Evolutionary conservation across 1,140 invertebrate species (phyloP).

Genomic region (Pollicipes pollicipes): DNA sequence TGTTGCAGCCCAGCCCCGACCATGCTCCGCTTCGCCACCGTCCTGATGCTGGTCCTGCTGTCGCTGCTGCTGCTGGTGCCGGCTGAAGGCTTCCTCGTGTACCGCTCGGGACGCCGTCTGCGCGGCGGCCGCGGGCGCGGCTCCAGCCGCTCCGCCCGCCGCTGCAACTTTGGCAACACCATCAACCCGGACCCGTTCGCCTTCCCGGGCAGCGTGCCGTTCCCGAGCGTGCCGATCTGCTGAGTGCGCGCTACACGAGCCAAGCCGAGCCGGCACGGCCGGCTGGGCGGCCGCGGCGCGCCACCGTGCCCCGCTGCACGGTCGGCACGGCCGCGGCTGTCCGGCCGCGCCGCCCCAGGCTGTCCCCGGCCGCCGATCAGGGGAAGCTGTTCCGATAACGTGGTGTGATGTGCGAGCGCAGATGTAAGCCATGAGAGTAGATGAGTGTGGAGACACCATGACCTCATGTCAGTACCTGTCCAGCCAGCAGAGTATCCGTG

Average conservation of each 20-base stretch:
- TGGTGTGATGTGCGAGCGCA: neutral
- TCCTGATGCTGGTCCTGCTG: neutral
- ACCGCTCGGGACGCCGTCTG: neutral
- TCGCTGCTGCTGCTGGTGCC: neutral
- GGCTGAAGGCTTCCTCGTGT: neutral
- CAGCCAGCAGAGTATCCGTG: neutral
- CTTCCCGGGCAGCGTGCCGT: constrained; percentile 7
- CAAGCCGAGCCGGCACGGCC: too few species aligned
- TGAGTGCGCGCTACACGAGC: neutral
- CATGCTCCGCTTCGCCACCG: neutral
- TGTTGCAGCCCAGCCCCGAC: neutral
- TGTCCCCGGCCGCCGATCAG: neutral
- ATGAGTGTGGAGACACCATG: neutral
- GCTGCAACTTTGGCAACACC: constrained; percentile 9
- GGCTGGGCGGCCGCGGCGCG: too few species aligned
- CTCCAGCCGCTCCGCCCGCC: neutral
- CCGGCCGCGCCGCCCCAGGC: too few species aligned
- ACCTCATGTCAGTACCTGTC: neutral
- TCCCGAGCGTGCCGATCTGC: constrained; percentile 9
- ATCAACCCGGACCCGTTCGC: constrained; percentile 11
- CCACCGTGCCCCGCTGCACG: neutral
- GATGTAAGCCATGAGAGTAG: neutral
- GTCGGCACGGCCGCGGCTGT: neutral
- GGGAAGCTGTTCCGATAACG: too few species aligned
- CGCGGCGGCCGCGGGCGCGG: too few species aligned